Percentiles rank a stretch among this genome's conserved stretches.
phyloP scores from a whole-genome alignment of 2,113 vertebrate genomes.

The Hirundichthys speculiger region DNA sequence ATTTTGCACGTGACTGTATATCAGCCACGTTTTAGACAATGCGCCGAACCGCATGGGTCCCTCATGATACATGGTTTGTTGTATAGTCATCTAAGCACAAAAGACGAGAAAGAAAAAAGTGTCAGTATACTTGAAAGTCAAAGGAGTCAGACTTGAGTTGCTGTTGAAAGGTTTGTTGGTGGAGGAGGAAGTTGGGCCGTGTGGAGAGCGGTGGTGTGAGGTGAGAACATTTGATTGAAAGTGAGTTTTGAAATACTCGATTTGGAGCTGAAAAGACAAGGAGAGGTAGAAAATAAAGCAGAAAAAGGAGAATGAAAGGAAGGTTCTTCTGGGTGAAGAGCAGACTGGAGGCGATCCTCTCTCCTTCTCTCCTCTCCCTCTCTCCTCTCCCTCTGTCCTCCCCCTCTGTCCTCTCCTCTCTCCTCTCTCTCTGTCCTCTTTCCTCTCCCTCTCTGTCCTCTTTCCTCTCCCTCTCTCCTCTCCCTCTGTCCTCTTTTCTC shows the following conservation, averaged over 20 bases:
- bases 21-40: conserved; percentile 55
- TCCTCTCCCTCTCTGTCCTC: too few species aligned
- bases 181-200: conserved; percentile 22
- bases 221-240: conserved; percentile 57
- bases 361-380: conserved; percentile 53
- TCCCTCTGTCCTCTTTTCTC: too few species aligned
- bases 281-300: conserved; percentile 42
- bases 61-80: conserved; percentile 27
- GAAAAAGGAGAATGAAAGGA: conserved; percentile 26
- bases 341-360: conserved; percentile 57
- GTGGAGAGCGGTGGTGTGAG: conserved; percentile 22
- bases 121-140: conserved; percentile 21
- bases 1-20: conserved; percentile 43
- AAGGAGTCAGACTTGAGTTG: conserved; percentile 46
- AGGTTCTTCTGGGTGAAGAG: conserved; percentile 51
- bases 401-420: too few species aligned
- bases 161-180: conserved; percentile 50
- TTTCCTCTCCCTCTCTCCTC: too few species aligned
- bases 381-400: too few species aligned
- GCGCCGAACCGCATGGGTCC: conserved; percentile 45
- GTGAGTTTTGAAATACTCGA: conserved; percentile 46
- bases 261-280: conserved; percentile 38
- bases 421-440: too few species aligned
- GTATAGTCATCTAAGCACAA: conserved; percentile 47
- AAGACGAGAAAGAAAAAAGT: conserved; percentile 24